Evolutionary conservation across 2,113 vertebrate genomes (phyloP).

Genomic region (Nannospalax galili): DNA sequence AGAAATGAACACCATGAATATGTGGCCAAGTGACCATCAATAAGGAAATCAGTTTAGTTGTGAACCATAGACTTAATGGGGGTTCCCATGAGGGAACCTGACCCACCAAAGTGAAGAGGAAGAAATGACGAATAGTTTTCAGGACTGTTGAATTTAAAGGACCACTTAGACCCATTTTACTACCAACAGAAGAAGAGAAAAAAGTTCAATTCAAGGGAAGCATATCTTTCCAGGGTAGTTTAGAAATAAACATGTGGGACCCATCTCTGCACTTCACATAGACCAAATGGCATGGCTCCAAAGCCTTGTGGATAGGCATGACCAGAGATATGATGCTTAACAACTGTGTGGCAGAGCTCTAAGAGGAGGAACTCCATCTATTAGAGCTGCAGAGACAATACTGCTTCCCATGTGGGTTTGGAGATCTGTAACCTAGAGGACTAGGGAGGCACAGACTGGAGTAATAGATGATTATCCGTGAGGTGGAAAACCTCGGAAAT

Average conservation of each 20-base stretch:
- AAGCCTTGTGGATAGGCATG: accelerated
- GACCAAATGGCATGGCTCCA: background rate
- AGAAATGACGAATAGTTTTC: background rate
- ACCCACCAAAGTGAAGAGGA: accelerated
- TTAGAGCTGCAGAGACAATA: background rate
- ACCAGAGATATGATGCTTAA: no score
- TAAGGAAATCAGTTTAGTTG: background rate
- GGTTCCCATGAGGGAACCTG: background rate
- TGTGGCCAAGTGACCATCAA: no score
- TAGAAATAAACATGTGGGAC: background rate
- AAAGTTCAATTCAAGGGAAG: background rate
- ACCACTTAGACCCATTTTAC: background rate
- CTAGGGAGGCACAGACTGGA: background rate
- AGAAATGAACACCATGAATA: no score
- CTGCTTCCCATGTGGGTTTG: accelerated
- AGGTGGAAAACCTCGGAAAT: background rate
- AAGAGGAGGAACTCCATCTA: background rate
- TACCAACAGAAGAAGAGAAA: background rate
- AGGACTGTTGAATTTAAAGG: background rate
- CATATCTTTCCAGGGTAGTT: background rate
- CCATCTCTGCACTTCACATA: background rate
- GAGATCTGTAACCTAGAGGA: background rate
- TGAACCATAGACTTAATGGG: background rate
- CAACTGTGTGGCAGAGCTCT: accelerated
- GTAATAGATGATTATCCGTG: no score